phyloP scores from a whole-genome alignment of 30 jellyfish, hydroid and myxozoan genomes.

The Calvadosia cruxmelitensis region DNA sequence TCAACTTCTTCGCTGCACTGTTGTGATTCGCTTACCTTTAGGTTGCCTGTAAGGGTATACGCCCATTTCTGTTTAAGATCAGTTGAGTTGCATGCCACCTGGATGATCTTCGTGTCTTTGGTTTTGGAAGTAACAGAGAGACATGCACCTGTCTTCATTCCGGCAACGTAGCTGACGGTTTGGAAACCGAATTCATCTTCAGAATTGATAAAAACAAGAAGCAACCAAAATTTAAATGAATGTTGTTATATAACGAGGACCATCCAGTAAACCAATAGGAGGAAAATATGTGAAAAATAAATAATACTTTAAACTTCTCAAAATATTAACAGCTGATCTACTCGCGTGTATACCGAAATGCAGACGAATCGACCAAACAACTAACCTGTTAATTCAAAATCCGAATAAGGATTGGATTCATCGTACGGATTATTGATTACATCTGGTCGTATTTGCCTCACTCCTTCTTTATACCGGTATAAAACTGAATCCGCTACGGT shows the following conservation, averaged over 20 bases:
- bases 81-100: slow-evolving; percentile 68
- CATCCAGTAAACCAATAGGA: no score
- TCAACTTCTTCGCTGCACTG: no score
- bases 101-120: slow-evolving; percentile 29
- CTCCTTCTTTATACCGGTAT: slow-evolving; percentile 73
- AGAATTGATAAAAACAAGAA: no score
- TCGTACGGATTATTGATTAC: slow-evolving; percentile 70
- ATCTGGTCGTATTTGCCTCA: slow-evolving; percentile 68
- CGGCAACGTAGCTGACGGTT: no score
- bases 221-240: no score
- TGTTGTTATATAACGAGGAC: no score
- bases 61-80: slow-evolving; percentile 88
- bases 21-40: slow-evolving; percentile 82
- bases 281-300: no score
- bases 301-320: no score
- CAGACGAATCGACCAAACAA: no score
- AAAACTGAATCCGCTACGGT: slow-evolving; percentile 78
- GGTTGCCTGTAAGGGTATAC: slow-evolving; percentile 60
- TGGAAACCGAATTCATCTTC: no score
- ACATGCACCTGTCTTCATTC: slow-evolving; percentile 89
- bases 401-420: slow-evolving; percentile 86
- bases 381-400: slow-evolving; percentile 87
- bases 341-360: no score
- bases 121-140: slow-evolving; percentile 37
- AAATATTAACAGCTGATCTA: no score